Conservation (phyloP, 53 echinoderm and acorn worm genomes). For the Paelopatides confundens region DNA sequence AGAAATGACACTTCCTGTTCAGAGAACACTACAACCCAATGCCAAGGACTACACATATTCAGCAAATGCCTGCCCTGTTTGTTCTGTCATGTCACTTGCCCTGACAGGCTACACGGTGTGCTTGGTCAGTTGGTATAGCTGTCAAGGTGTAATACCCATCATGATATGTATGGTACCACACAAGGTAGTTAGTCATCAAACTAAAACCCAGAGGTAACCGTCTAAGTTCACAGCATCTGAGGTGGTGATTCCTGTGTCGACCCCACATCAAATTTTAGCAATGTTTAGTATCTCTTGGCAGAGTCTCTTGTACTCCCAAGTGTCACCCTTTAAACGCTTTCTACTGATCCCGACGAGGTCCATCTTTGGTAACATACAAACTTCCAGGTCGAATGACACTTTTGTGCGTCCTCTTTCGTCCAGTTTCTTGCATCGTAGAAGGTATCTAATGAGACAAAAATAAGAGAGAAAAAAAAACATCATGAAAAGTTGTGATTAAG, state of each 20-base stretch:
- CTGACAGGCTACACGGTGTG: too few species aligned
- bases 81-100: too few species aligned
- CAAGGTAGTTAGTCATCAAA: too few species aligned
- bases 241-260: background rate
- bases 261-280: conserved; percentile 13
- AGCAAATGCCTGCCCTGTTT: too few species aligned
- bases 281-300: conserved; percentile 83
- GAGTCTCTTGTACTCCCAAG: conserved; percentile 95
- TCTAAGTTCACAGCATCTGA: background rate
- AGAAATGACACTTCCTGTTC: too few species aligned
- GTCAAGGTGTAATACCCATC: too few species aligned
- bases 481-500: background rate
- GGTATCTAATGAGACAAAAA: conserved; percentile 70
- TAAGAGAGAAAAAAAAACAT: background rate
- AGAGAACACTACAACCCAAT: too few species aligned
- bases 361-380: conserved; percentile 94
- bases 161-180: too few species aligned
- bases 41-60: too few species aligned
- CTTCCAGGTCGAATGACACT: conserved; percentile 96
- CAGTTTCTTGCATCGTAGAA: conserved; percentile 94
- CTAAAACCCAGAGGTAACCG: background rate
- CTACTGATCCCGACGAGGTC: conserved; percentile 94
- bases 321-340: conserved; percentile 93
- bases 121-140: too few species aligned
- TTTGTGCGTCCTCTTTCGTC: conserved; percentile 88